phyloP scores from a whole-genome alignment of 2,797 vertebrate genomes.

The Oreochromis grahami region DNA sequence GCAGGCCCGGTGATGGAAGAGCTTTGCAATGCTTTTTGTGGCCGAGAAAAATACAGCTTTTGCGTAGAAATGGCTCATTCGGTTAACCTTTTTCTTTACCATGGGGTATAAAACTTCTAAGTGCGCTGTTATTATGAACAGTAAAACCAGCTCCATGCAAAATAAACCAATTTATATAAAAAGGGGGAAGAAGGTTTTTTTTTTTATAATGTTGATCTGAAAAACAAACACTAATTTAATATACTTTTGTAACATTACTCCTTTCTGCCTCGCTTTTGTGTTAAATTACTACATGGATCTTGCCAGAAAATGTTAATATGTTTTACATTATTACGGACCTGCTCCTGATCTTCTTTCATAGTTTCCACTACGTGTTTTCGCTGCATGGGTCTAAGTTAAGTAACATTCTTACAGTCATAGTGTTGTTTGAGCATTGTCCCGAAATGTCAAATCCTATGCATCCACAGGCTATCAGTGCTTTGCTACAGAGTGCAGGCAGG shows the following conservation, averaged over 20 bases:
- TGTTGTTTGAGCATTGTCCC: background rate
- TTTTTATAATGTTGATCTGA: background rate
- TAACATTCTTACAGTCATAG: background rate
- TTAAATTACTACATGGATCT: background rate
- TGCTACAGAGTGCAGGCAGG: conserved; percentile 4
- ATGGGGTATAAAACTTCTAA: conserved; percentile 44
- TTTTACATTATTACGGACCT: background rate
- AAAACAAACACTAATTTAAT: conserved; percentile 3
- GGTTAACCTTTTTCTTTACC: conserved; percentile 55
- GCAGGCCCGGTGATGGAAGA: conserved; percentile 58
- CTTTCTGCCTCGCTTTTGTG: background rate
- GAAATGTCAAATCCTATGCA: background rate
- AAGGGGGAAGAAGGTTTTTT: conserved; percentile 1
- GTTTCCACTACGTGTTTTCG: conserved; percentile 1
- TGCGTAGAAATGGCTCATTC: conserved; percentile 39
- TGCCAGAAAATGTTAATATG: background rate
- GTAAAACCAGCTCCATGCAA: conserved; percentile 36
- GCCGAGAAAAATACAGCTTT: conserved; percentile 61
- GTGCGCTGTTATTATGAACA: conserved; percentile 46
- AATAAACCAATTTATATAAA: conserved; percentile 46
- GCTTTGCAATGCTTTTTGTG: conserved; percentile 66
- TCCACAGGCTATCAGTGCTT: background rate
- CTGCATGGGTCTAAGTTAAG: background rate
- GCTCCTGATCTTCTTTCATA: background rate
- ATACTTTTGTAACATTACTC: background rate